These are phyloP conservation scores for Phortica variegata DNA, from an alignment of 1,140 invertebrate species.

Conservation along the genomic window DNA sequence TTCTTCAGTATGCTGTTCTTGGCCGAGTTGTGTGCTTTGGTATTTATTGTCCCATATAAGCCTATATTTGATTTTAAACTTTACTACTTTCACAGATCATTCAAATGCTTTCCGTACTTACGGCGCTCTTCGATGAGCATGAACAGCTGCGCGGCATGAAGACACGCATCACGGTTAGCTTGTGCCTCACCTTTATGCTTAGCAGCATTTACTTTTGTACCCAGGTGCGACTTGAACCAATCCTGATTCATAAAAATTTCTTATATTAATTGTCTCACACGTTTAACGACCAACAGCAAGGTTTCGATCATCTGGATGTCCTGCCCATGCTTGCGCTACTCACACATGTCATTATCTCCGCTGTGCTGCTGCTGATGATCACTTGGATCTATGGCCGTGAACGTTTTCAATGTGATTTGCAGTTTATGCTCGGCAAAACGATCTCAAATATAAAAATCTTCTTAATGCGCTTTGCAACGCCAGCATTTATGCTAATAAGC, in stretches of 20 bases:
- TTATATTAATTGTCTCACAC: neutral
- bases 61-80: neutral
- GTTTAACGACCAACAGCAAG: conserved; percentile 23
- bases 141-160: conserved; percentile 36
- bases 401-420: conserved; percentile 70
- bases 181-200: conserved; percentile 22
- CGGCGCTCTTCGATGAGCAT: conserved; percentile 48
- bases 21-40: conserved; percentile 43
- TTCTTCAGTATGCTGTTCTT: conserved; percentile 45
- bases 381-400: conserved; percentile 76
- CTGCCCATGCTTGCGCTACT: conserved; percentile 69
- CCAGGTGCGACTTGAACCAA: too few relatives aligned
- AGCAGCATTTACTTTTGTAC: conserved; percentile 47
- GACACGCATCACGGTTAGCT: conserved; percentile 19
- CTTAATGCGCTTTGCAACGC: conserved; percentile 43
- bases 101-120: conserved; percentile 40
- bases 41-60: conserved; percentile 12
- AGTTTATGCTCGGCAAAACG: conserved; percentile 77
- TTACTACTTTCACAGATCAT: conserved; percentile 26
- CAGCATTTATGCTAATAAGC: conserved; percentile 31
- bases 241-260: neutral
- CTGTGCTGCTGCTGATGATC: conserved; percentile 69
- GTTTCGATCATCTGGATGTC: conserved; percentile 33
- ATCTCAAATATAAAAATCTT: conserved; percentile 59
- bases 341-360: conserved; percentile 71